These are phyloP conservation scores for Pterocles gutturalis DNA, from an alignment of 2,113 vertebrate genomes.

Conservation along the genomic window DNA sequence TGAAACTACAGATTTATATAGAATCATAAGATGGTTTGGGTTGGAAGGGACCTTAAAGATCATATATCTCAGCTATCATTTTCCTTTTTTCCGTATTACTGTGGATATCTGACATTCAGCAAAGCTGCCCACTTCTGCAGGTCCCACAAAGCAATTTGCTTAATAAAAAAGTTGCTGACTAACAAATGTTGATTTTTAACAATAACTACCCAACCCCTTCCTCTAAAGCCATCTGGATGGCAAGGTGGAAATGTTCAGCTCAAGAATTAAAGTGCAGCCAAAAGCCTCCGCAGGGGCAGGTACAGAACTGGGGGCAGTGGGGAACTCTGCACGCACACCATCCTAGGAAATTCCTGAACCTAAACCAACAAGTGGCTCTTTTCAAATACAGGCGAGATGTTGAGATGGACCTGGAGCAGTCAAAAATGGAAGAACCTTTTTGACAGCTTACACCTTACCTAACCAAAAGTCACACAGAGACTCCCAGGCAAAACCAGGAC, in stretches of 20 bases:
- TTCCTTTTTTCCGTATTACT: accelerated
- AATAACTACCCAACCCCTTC: neutral
- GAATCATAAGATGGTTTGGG: too few relatives aligned
- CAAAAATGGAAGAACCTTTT: neutral
- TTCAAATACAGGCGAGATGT: too few relatives aligned
- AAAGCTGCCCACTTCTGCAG: neutral
- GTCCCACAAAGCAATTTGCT: neutral
- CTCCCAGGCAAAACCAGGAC: neutral
- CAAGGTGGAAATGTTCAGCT: neutral
- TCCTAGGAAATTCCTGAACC: neutral
- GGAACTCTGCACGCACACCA: accelerated
- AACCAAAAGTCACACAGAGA: neutral
- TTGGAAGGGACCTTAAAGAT: too few relatives aligned
- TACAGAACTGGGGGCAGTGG: neutral
- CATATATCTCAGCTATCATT: neutral
- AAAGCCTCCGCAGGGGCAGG: neutral
- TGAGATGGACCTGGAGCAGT: neutral
- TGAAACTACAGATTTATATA: neutral
- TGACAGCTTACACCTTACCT: neutral
- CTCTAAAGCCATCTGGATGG: neutral
- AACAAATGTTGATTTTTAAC: neutral
- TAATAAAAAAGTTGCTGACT: neutral
- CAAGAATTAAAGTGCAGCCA: neutral
- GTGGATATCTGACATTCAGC: neutral
- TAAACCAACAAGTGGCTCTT: too few relatives aligned